Conservation (phyloP, 2,888 invertebrate genomes). For the Caenorhabditis afra region DNA sequence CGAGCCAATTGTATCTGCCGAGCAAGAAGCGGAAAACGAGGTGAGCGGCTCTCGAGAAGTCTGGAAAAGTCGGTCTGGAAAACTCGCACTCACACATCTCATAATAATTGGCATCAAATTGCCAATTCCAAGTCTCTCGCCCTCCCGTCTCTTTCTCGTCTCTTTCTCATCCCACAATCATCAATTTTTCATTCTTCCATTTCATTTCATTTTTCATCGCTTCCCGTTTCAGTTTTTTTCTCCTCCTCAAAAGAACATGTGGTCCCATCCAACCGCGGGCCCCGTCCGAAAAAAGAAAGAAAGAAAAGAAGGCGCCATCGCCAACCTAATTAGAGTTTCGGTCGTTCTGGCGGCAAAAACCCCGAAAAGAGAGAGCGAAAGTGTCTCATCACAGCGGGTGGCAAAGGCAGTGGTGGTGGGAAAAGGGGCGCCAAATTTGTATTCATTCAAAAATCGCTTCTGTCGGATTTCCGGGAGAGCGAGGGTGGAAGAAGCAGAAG, state of each 20-base stretch:
- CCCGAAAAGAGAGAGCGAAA: too few relatives aligned
- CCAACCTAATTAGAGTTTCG: too few relatives aligned
- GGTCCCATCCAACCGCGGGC: too few relatives aligned
- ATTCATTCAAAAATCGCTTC: constrained; percentile 22
- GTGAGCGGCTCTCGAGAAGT: constrained; percentile 20
- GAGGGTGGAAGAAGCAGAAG: neutral
- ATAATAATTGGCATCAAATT: constrained; percentile 40
- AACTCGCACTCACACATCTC: neutral
- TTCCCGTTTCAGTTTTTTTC: constrained; percentile 1
- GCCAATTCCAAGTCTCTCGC: neutral
- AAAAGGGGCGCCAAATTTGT: constrained; percentile 33
- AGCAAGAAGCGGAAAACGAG: constrained; percentile 61
- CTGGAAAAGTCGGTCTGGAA: constrained; percentile 1
- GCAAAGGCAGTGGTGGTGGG: constrained; percentile 5
- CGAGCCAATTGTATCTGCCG: constrained; percentile 71
- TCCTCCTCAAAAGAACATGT: too few relatives aligned
- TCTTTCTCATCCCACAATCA: neutral
- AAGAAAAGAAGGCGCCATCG: constrained; percentile 14
- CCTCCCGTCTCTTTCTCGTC: constrained; percentile 6
- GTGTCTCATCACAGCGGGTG: too few relatives aligned
- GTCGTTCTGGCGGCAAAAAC: constrained; percentile 4
- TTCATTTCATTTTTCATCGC: neutral
- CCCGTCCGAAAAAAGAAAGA: too few relatives aligned
- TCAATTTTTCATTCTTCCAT: neutral
- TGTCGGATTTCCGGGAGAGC: constrained; percentile 11